Evolutionary conservation across 1,140 invertebrate species (phyloP).

Genomic region (Zeugodacus cucurbitae): DNA sequence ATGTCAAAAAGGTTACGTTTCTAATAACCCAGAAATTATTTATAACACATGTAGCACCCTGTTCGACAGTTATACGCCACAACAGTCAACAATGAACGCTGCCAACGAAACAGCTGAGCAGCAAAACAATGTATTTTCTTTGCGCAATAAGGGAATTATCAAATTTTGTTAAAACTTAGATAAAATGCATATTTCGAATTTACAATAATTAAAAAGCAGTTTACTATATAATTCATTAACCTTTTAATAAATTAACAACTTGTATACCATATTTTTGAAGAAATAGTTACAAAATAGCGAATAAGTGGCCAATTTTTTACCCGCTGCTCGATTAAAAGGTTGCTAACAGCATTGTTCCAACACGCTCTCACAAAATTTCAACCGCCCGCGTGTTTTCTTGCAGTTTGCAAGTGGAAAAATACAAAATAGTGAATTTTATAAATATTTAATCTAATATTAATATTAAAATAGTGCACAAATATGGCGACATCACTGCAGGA

Average conservation of each 20-base stretch:
- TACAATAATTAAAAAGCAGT: too few relatives aligned
- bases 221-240: too few relatives aligned
- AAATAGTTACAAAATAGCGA: too few relatives aligned
- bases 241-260: too few relatives aligned
- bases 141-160: too few relatives aligned
- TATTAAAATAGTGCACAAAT: not conserved
- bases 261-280: too few relatives aligned
- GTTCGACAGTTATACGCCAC: not conserved
- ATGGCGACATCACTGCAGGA: slow-evolving; percentile 80
- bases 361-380: not conserved
- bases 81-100: not conserved
- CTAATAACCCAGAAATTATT: too few relatives aligned
- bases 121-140: not conserved
- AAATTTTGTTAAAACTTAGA: too few relatives aligned
- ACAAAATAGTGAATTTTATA: not conserved
- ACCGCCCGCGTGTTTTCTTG: not conserved
- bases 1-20: too few relatives aligned
- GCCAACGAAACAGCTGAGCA: not conserved
- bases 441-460: not conserved
- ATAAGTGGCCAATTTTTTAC: not conserved
- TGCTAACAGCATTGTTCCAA: not conserved
- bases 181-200: too few relatives aligned
- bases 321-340: not conserved
- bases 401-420: not conserved
- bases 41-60: not conserved